These are phyloP conservation scores for Neodon shergylaensis DNA, from an alignment of 2,113 vertebrate species.

Conservation along the genomic window DNA sequence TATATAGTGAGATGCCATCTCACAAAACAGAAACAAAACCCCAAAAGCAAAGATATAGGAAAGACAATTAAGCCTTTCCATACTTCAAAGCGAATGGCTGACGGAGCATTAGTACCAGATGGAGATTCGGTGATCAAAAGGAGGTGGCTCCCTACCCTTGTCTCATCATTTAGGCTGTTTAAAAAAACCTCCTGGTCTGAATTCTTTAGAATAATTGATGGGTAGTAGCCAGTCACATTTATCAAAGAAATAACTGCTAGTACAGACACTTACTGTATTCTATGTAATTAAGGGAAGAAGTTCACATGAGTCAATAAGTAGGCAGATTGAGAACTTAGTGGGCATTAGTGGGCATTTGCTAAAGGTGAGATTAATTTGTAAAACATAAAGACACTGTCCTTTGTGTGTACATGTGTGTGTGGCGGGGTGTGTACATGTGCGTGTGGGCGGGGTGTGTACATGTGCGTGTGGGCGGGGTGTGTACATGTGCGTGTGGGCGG, in stretches of 20 bases:
- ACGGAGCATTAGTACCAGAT: not conserved
- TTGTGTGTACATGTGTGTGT: too few relatives aligned
- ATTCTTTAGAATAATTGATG: constrained; percentile 5
- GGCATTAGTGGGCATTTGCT: not conserved
- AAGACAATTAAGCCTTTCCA: not conserved
- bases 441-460: not conserved
- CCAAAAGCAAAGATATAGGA: not conserved
- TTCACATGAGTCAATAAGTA: not conserved
- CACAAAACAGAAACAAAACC: not conserved
- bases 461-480: accelerated
- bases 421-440: too few relatives aligned
- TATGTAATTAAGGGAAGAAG: not conserved
- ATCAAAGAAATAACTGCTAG: not conserved
- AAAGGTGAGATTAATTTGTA: constrained; percentile 53
- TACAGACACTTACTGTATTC: not conserved
- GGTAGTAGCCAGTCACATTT: not conserved
- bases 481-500: too few relatives aligned
- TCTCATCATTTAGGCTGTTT: not conserved
- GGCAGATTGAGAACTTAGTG: constrained; percentile 27
- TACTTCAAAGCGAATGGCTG: not conserved
- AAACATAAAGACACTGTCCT: constrained; percentile 1
- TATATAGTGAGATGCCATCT: not conserved
- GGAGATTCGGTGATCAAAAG: not conserved
- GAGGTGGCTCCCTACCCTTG: not conserved
- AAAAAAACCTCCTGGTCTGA: not conserved